Percentiles rank a stretch among this genome's conserved stretches.
phyloP scores from a whole-genome alignment of 2,113 vertebrate genomes.

The Globicephala melas region DNA sequence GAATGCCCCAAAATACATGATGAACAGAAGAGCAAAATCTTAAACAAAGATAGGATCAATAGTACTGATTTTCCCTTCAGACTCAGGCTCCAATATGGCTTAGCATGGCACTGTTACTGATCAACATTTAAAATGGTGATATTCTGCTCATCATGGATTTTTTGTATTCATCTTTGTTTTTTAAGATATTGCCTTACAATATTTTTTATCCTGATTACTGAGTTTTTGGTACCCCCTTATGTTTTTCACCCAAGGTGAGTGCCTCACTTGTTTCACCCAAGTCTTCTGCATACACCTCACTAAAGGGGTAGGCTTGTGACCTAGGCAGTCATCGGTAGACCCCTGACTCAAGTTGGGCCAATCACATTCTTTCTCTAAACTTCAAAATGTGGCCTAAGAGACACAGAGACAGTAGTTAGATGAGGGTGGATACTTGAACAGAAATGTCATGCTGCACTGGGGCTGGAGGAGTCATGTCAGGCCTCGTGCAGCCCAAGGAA shows the following conservation, averaged over 20 bases:
- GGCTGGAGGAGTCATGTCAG: neutral
- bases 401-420: neutral
- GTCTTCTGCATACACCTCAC: neutral
- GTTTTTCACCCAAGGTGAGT: neutral
- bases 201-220: neutral
- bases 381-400: neutral
- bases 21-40: neutral
- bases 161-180: neutral
- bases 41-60: neutral
- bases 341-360: neutral
- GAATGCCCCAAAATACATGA: neutral
- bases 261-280: neutral
- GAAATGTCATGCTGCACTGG: neutral
- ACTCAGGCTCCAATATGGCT: neutral
- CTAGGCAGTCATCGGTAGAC: neutral
- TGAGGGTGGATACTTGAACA: neutral
- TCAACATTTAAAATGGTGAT: neutral
- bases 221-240: neutral
- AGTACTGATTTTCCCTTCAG: neutral
- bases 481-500: neutral
- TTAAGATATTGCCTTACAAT: neutral
- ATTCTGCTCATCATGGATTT: neutral
- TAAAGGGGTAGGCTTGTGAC: neutral
- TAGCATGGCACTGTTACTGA: neutral
- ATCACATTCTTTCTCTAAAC: neutral